phyloP scores from a whole-genome alignment of 2,797 vertebrate species.

The Gypaetus barbatus region DNA sequence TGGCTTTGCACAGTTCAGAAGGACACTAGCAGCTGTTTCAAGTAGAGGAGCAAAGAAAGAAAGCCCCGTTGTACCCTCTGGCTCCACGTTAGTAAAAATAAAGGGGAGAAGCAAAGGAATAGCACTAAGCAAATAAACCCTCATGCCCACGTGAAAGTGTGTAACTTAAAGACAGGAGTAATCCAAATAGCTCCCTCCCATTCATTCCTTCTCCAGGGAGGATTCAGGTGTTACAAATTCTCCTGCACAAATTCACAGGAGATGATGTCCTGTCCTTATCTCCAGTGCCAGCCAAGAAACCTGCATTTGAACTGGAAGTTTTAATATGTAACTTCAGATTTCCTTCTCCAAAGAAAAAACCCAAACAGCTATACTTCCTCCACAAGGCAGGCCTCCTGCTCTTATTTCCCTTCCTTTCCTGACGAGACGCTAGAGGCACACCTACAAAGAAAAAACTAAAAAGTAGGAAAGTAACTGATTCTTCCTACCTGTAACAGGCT shows the following conservation, averaged over 20 bases:
- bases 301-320: background rate
- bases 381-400: background rate
- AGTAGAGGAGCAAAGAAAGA: background rate
- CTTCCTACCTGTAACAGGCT: slow-evolving; percentile 66
- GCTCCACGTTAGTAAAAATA: background rate
- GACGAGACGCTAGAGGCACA: background rate
- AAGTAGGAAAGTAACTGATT: background rate
- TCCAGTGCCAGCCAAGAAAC: background rate
- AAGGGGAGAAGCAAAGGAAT: background rate
- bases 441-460: background rate
- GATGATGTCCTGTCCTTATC: background rate
- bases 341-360: background rate
- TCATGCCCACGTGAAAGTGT: background rate
- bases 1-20: background rate
- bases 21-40: slow-evolving; percentile 28
- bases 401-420: background rate
- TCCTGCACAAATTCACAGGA: background rate
- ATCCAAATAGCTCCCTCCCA: background rate
- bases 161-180: background rate
- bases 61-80: background rate
- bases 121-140: background rate
- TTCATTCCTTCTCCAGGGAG: background rate
- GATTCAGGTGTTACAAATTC: background rate
- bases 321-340: background rate
- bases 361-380: background rate